These are phyloP conservation scores for Apteryx owenii DNA, from an alignment of 2,113 vertebrate species.

Conservation along the genomic window DNA sequence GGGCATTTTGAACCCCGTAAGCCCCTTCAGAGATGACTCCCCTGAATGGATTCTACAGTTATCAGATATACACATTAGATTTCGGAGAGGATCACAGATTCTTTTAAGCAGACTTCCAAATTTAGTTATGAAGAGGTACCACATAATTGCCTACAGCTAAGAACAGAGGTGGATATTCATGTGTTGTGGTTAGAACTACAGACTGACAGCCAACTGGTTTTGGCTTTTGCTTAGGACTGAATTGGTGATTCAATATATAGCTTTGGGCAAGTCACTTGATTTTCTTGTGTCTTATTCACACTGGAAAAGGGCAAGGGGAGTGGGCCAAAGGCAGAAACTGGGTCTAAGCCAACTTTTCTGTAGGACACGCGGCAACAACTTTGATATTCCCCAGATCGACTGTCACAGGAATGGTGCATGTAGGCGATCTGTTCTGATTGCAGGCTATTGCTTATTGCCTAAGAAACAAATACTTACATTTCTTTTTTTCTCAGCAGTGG, in stretches of 20 bases:
- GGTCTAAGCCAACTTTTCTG: slow-evolving; percentile 24
- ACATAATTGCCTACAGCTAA: slow-evolving; percentile 41
- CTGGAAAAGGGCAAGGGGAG: neutral
- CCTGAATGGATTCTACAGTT: neutral
- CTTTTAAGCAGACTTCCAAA: neutral
- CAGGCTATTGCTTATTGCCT: neutral
- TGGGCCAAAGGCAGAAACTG: neutral
- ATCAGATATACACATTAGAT: neutral
- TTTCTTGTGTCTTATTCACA: slow-evolving; percentile 15
- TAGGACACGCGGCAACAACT: neutral
- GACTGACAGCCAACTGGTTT: neutral
- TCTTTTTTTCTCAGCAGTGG: slow-evolving; percentile 77
- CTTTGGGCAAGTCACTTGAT: slow-evolving; percentile 40
- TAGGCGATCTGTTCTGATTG: neutral
- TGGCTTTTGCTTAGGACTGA: slow-evolving; percentile 2
- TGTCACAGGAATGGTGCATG: neutral
- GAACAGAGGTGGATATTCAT: slow-evolving; percentile 14
- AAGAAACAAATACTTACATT: slow-evolving; percentile 73
- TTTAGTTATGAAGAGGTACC: neutral
- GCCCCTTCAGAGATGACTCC: neutral
- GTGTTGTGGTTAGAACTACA: neutral
- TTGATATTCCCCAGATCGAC: neutral
- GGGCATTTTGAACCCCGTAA: neutral
- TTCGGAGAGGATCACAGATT: neutral
- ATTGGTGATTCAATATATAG: slow-evolving; percentile 8